Evolutionary conservation across 2,888 invertebrate species (phyloP), one percentile per base, ranked within the genome.

Genomic region (Himalopsyche japonica): DNA sequence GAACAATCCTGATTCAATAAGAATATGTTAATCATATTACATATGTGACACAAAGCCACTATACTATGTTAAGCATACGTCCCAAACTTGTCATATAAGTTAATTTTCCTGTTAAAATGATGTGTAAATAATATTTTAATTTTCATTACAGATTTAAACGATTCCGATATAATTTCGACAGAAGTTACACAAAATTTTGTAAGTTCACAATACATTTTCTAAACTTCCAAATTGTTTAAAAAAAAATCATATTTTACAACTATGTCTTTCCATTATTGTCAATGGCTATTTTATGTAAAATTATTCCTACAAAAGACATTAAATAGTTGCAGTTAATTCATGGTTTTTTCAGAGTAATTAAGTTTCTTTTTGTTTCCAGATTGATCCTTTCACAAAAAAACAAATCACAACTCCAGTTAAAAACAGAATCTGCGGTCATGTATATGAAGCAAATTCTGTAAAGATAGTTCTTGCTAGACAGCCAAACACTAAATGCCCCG

Each of bases 351-450:
- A 37, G 8, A 43, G 15, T 15, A 43, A 43, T 57, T n/a, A 24
- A 57, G 12, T 20, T 8, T 7, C 15, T 18, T 18, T 49, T n/a
- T 20, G 27, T 12, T 70, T 70, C 30, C 30, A 79, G 37, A 84
- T 82, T 34, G 84, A 84, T 34, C 82, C 84, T 15, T 77, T 84
- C 5, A 84, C 84, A 5, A 82, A 84, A 49, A 82, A 49, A 76
- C 78, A 79, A 49, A 84, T 84, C 34, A 76, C 76, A 20, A 57
- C 47, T 3, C 84, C 84, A 7, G 48, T 84, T 18, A 84, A 76
- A 79, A 84, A 84, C 49, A 81, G 47, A 76, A 76, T 37, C 10
- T 84, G 84, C n/a, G 47, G 79, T 4, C 84, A 84, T 48, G 81
- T 84, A 7, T 84, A 84, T 43, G 84, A 84, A 20, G 70, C 30